Evolutionary conservation across 2,888 invertebrate genomes (phyloP).

Genomic region (Metopia argyrocephala): DNA sequence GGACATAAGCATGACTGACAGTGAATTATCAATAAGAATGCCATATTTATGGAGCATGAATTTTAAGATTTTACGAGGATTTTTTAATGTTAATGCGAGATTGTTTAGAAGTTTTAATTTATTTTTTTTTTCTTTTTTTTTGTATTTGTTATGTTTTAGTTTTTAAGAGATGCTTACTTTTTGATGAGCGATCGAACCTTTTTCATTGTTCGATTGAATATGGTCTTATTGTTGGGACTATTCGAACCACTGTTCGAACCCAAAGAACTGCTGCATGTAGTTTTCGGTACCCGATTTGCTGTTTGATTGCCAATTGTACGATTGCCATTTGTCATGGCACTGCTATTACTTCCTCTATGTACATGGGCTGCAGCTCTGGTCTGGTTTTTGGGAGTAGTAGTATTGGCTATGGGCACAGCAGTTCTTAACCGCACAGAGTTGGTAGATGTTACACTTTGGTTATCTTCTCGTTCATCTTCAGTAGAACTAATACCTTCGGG

Average conservation of each 20-base stretch:
- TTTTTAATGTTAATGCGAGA: neutral
- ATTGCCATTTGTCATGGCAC: constrained; percentile 66
- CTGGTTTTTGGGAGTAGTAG: constrained; percentile 66
- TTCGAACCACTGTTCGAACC: constrained; percentile 80
- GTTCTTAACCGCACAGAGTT: constrained; percentile 52
- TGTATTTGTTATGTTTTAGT: constrained; percentile 34
- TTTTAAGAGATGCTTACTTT: constrained; percentile 77
- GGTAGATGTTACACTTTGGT: constrained; percentile 64
- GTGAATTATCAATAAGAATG: neutral
- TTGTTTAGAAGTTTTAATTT: neutral
- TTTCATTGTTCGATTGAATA: constrained; percentile 91
- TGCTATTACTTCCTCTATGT: constrained; percentile 71
- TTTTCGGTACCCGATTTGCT: constrained; percentile 54
- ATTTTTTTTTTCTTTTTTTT: constrained; percentile 12
- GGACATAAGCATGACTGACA: neutral
- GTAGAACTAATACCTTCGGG: constrained; percentile 78
- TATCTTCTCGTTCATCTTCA: constrained; percentile 76
- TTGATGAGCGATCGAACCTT: constrained; percentile 88
- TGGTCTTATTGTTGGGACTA: constrained; percentile 81
- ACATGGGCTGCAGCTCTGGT: constrained; percentile 73
- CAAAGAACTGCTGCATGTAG: constrained; percentile 57
- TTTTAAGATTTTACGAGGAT: neutral
- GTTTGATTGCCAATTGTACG: constrained; percentile 7
- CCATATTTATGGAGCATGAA: neutral
- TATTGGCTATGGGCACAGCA: neutral